Evolutionary conservation across 2,888 invertebrate genomes (phyloP).

Genomic region (Lepidocyrtinus sp.): DNA sequence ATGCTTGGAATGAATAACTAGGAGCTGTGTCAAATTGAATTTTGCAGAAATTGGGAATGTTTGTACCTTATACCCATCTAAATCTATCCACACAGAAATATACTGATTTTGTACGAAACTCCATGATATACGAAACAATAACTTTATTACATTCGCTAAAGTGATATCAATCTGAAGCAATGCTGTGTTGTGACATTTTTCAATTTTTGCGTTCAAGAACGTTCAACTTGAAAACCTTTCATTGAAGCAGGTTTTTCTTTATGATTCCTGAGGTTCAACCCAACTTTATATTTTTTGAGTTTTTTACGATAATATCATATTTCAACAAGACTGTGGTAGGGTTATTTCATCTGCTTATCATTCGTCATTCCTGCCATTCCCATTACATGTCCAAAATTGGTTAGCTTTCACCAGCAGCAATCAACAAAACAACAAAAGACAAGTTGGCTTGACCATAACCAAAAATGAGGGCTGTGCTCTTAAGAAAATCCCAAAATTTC

Average conservation of each 20-base stretch:
- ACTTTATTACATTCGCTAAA: too few relatives aligned
- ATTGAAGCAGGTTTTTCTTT: neutral
- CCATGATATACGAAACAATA: too few relatives aligned
- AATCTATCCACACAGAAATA: too few relatives aligned
- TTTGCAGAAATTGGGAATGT: too few relatives aligned
- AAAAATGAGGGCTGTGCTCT: neutral
- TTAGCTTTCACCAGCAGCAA: slow-evolving; percentile 22
- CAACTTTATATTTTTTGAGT: neutral
- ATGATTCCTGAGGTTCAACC: neutral
- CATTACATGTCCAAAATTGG: slow-evolving; percentile 27
- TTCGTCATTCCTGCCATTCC: neutral
- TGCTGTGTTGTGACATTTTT: too few relatives aligned
- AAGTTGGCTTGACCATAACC: neutral
- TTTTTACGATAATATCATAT: neutral
- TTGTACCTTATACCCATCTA: too few relatives aligned
- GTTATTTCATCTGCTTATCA: slow-evolving; percentile 4
- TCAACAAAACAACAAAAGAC: neutral
- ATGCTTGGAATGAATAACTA: too few relatives aligned
- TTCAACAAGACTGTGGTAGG: neutral
- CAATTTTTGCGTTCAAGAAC: too few relatives aligned
- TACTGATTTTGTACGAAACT: too few relatives aligned
- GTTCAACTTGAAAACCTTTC: too few relatives aligned
- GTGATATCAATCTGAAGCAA: too few relatives aligned
- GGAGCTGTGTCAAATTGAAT: too few relatives aligned
- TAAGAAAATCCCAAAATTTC: neutral